Percentiles rank a stretch among this genome's conserved stretches.
These are phyloP conservation scores for Cherax destructor DNA, from an alignment of 1,140 invertebrate species.

Conservation along the genomic window DNA sequence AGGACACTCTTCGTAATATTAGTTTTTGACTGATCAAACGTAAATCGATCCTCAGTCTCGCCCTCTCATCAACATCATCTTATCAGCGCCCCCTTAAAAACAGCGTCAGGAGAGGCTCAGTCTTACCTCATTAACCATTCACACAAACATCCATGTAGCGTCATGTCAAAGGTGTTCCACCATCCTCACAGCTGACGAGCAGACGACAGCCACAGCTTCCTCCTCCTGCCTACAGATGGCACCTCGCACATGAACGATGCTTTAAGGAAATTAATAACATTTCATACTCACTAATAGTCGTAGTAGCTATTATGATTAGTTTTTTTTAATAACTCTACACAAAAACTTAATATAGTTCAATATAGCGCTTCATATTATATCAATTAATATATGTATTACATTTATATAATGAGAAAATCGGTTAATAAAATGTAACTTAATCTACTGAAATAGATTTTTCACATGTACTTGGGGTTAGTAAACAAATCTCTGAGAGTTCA, in stretches of 20 bases:
- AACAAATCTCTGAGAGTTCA: neutral
- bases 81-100: neutral
- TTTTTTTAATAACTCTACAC: too few species aligned
- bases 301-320: too few species aligned
- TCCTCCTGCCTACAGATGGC: constrained; percentile 1
- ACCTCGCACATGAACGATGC: neutral
- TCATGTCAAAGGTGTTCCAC: constrained; percentile 1
- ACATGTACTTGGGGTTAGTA: neutral
- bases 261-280: neutral
- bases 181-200: constrained; percentile 30
- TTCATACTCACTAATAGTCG: neutral
- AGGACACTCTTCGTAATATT: too few species aligned
- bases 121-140: constrained; percentile 25
- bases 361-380: neutral
- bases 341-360: too few species aligned
- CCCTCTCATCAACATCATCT: too few species aligned
- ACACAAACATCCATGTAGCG: neutral
- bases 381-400: neutral
- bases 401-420: neutral
- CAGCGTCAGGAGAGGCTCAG: too few species aligned
- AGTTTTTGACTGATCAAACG: too few species aligned
- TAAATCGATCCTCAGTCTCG: too few species aligned
- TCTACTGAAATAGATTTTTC: neutral
- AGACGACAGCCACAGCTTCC: neutral
- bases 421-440: neutral